Evolutionary conservation across 2,113 vertebrate genomes (phyloP).

Genomic region (Salvelinus fontinalis): DNA sequence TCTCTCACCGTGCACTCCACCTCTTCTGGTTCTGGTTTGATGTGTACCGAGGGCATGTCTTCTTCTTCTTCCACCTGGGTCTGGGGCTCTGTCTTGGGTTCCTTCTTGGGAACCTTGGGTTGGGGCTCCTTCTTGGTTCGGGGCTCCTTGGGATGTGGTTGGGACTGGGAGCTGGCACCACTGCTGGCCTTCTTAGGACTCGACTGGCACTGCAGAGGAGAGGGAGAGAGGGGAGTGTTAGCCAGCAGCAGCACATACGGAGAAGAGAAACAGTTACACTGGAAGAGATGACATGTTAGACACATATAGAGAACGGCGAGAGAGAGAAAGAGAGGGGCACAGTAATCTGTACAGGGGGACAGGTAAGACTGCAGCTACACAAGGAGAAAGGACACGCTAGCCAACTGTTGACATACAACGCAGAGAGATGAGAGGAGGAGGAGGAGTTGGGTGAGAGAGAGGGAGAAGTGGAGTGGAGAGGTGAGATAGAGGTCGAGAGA

Average conservation of each 20-base stretch:
- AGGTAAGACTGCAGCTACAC: no score
- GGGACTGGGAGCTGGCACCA: slow-evolving; percentile 58
- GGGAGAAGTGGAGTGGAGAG: slow-evolving; percentile 26
- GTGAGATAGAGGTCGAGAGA: slow-evolving; percentile 18
- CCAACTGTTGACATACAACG: not conserved
- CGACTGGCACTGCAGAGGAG: slow-evolving; percentile 67
- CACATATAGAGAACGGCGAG: not conserved
- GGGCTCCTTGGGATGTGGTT: slow-evolving; percentile 56
- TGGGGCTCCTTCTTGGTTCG: slow-evolving; percentile 33
- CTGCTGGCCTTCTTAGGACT: slow-evolving; percentile 72
- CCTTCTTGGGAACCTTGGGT: not conserved
- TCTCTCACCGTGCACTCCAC: slow-evolving; percentile 76
- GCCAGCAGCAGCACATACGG: not conserved
- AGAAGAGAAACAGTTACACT: not conserved
- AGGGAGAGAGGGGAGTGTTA: not conserved
- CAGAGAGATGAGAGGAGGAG: slow-evolving; percentile 8
- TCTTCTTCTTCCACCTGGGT: slow-evolving; percentile 39
- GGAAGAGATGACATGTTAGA: not conserved
- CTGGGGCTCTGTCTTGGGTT: not conserved
- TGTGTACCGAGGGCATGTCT: slow-evolving; percentile 77
- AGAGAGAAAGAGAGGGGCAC: not conserved
- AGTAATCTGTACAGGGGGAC: no score
- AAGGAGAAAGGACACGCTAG: not conserved
- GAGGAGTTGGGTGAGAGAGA: slow-evolving; percentile 5
- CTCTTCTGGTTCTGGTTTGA: slow-evolving; percentile 81